Conservation (phyloP, 2,113 vertebrate species). For the Notarius quadriscutis region DNA sequence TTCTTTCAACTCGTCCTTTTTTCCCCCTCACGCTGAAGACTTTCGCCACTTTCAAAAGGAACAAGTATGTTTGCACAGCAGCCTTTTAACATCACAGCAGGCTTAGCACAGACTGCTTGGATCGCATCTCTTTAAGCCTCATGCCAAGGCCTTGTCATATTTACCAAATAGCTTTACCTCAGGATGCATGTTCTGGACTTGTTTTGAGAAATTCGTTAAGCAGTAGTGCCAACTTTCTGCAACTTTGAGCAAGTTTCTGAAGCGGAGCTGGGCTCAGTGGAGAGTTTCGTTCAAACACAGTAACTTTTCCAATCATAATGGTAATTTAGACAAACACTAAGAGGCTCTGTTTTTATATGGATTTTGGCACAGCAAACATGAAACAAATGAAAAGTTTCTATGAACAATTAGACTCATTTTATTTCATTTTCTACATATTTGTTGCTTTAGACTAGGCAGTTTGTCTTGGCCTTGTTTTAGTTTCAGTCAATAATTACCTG, state of each 20-base stretch:
- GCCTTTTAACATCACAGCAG: conserved; percentile 32
- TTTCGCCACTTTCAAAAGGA: conserved; percentile 26
- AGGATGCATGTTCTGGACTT: conserved; percentile 42
- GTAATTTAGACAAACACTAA: conserved; percentile 14
- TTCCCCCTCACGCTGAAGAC: conserved; percentile 2
- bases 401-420: neutral
- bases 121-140: conserved; percentile 10
- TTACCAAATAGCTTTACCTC: conserved; percentile 45
- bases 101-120: conserved; percentile 11
- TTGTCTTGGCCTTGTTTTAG: neutral
- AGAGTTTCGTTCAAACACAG: conserved; percentile 13
- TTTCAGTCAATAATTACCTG: neutral
- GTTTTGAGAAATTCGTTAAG: conserved; percentile 31
- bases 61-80: conserved; percentile 35
- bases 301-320: conserved; percentile 14
- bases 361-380: neutral
- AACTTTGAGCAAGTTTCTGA: conserved; percentile 27
- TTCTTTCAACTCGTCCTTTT: conserved; percentile 27
- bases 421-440: conserved; percentile 3
- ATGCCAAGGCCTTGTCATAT: conserved; percentile 50
- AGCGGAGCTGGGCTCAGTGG: neutral
- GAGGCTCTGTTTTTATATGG: conserved; percentile 8
- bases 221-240: conserved; percentile 37
- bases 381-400: neutral
- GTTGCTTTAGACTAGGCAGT: neutral